phyloP scores from a whole-genome alignment of 2,888 invertebrate species.

The Hydrotaea diabolus region DNA sequence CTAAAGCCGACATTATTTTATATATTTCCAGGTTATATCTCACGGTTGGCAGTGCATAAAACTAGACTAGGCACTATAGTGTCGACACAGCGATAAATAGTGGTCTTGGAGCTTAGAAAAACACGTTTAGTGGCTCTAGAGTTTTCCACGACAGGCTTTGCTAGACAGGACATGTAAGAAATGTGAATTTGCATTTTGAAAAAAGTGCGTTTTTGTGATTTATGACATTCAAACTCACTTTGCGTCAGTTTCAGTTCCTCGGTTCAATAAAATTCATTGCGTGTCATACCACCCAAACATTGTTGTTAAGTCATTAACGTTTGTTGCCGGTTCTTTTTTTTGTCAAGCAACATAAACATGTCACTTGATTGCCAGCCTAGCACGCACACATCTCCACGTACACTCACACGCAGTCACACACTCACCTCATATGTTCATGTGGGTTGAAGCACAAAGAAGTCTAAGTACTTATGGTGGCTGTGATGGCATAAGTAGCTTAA shows the following conservation, averaged over 20 bases:
- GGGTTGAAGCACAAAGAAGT: slow-evolving; percentile 13
- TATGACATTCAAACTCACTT: slow-evolving; percentile 16
- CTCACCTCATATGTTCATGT: not conserved
- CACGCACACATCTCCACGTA: slow-evolving; percentile 3
- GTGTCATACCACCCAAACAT: slow-evolving; percentile 31
- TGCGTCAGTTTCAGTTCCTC: slow-evolving; percentile 7
- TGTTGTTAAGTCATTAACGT: slow-evolving; percentile 32
- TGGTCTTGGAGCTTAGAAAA: no score
- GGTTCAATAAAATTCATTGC: slow-evolving; percentile 25
- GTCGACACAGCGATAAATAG: no score
- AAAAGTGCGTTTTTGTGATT: no score
- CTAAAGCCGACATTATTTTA: no score
- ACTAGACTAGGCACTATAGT: no score
- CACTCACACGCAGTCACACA: not conserved
- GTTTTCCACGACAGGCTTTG: no score
- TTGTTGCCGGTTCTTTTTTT: slow-evolving; percentile 18
- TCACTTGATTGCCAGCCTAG: slow-evolving; percentile 49
- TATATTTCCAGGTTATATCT: no score
- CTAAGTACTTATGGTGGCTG: slow-evolving; percentile 61
- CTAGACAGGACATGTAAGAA: no score
- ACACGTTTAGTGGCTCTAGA: no score
- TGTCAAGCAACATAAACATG: slow-evolving; percentile 43
- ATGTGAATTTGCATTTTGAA: not conserved
- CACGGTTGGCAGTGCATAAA: no score
- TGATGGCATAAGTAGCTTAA: slow-evolving; percentile 73